Evolutionary conservation across 2,888 invertebrate species (phyloP).

Genomic region (Phorcus lineatus): DNA sequence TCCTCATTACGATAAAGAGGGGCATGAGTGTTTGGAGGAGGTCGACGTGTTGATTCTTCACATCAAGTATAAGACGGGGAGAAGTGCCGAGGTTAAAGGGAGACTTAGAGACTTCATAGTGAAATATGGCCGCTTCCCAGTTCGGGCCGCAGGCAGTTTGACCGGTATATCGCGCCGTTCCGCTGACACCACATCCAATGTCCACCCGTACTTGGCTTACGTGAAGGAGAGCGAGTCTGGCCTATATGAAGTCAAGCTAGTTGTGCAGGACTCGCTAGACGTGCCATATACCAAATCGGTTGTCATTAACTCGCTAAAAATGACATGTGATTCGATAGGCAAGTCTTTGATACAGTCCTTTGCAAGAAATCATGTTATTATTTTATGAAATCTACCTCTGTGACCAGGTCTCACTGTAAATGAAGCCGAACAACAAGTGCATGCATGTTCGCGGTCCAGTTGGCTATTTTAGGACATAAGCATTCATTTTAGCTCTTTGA

Average conservation of each 20-base stretch:
- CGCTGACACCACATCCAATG: background rate
- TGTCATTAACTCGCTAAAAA: slow-evolving; percentile 39
- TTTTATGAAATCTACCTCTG: background rate
- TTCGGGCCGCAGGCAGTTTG: background rate
- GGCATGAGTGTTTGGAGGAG: slow-evolving; percentile 35
- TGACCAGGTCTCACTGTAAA: too few species aligned
- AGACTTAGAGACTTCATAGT: slow-evolving; percentile 42
- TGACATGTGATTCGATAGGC: slow-evolving; percentile 48
- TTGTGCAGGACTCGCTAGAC: slow-evolving; percentile 37
- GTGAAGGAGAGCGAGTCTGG: slow-evolving; percentile 26
- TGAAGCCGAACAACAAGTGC: too few species aligned
- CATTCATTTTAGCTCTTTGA: too few species aligned
- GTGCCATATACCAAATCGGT: slow-evolving; percentile 35
- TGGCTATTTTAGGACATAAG: too few species aligned
- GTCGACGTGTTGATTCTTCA: slow-evolving; percentile 11
- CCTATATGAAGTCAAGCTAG: slow-evolving; percentile 32
- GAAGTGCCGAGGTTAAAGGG: slow-evolving; percentile 28
- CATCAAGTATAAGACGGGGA: slow-evolving; percentile 24
- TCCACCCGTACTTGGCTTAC: slow-evolving; percentile 40
- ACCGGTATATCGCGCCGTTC: slow-evolving; percentile 17
- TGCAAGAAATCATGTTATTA: background rate
- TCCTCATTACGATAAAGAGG: slow-evolving; percentile 34
- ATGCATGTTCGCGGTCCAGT: too few species aligned
- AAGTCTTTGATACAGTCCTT: slow-evolving; percentile 24
- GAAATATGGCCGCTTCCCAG: slow-evolving; percentile 39